Base-by-base conservation (phyloP, 2,113 vertebrate species). In the Lamprotornis superbus region DNA sequence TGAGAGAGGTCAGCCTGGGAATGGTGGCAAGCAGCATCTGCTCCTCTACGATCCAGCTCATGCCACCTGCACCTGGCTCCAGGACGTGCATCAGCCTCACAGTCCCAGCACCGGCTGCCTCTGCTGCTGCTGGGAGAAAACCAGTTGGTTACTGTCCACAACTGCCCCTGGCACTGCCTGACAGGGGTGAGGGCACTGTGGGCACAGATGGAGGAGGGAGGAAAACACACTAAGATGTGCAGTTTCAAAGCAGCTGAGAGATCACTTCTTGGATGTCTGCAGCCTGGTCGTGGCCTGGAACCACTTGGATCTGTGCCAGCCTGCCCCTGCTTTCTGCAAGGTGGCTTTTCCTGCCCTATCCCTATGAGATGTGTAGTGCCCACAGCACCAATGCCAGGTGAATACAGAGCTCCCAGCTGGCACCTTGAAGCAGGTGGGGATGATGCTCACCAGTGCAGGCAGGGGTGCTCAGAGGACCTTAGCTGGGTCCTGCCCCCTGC, bases 61-160 rank as follows among this genome's bases (percentile, higher is more conserved):
- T 33, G 67, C 98, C 90, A 98, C 97, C 71, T 96, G 89, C 8
- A 0, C 97, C 79, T 83, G 63, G 68, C 44, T 98, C 81, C 94
- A 85, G 75, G 98, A 97, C 1, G 1, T 97, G 37, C 95, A 97
- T 90, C 98, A 98, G 78, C 97, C 97, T 52, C 93, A 96, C 37
- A 87, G 97, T 53, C 88, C 96, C 50, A 98, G 98, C 15, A 95
- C 96, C 1, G 60, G 98, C 96, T 98, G 98, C 61, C 64, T 98
- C 4, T 96, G 98, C 57, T 98, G 98, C 96, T 98, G 97, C 92
- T 96, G 97, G 77, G 98, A 98, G 97, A 98, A 98, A 94, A 98
- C 97, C 57, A 98, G 71, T 44, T 89, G 39, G 98, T 97, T 95
- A 96, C 96, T 47, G 87, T 95, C 28, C 55, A 89, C 50, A 97